Evolutionary conservation across 1,140 invertebrate species (phyloP), one percentile per base, ranked within the genome.

Genomic region (Apocrypta bakeri): DNA sequence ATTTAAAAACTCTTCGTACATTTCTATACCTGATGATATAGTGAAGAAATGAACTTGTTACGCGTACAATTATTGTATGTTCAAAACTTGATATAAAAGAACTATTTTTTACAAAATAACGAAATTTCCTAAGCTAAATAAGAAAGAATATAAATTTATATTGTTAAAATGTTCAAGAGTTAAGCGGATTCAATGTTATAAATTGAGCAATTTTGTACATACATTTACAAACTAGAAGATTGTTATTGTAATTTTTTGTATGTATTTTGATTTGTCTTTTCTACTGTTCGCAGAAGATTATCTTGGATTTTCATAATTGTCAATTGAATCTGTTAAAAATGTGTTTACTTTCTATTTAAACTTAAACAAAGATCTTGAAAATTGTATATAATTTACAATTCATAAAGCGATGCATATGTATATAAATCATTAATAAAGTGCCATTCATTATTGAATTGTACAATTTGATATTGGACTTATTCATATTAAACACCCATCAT

Each of bases 341-440:
- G 6, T 76, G 40, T 82, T 76, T 82, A 61, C 9, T 68, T 76
- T 82, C 17, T 76, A 68, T 48, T 68, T 37, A 37, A 75, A 37
- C 24, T 75, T 75, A 82, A 31, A 81, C 37, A 76, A 69, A 76
- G 9, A 29, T 72, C 27, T 72, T 82, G 1, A 6, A 82, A 74
- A 71, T 72, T 83, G 61, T 78, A 83, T 64, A 83, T 78, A 83
- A 79, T 66, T 79, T 79, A 33, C 27, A 83, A 82, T 31, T 82
- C 69, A 84, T 66, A 79, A 72, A 84, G 31, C 14, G 85, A n/a
- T 79, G 75, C 84, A 85, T 88, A 81, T 89, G 85, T 87, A 87
- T 74, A 87, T 82, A 86, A 84, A 83, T 73, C 83, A 85, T 72
- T 78, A 90, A 89, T 90, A 90, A 90, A 90, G 87, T 89, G 87